Conservation (phyloP, 2,888 invertebrate species). For the Mesochorus sp. region DNA sequence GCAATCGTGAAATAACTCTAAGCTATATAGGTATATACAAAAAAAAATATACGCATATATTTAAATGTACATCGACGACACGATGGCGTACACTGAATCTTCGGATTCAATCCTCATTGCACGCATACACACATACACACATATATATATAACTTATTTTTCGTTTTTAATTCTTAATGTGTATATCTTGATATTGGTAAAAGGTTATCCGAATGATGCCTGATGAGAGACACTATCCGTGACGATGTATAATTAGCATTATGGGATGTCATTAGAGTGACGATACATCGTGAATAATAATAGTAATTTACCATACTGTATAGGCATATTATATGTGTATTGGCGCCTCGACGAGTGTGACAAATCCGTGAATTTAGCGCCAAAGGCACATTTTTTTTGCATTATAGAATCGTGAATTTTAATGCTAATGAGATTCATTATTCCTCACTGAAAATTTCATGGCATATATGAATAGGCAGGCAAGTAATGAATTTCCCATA, state of each 20-base stretch:
- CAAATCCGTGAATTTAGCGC: neutral
- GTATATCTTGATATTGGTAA: conserved; percentile 28
- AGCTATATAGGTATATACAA: neutral
- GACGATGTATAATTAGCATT: conserved; percentile 43
- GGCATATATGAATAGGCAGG: neutral
- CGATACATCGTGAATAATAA: conserved; percentile 7
- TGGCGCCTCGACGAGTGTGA: neutral
- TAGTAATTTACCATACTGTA: neutral
- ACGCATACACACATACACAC: neutral
- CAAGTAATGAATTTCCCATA: conserved; percentile 19
- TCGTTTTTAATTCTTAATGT: neutral
- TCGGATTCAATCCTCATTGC: conserved; percentile 1
- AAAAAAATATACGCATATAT: neutral
- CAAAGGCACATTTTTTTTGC: conserved; percentile 12
- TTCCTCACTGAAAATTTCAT: neutral
- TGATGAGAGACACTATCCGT: conserved; percentile 17
- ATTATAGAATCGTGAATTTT: neutral
- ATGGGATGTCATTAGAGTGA: conserved; percentile 12
- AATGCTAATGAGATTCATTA: neutral
- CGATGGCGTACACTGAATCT: conserved; percentile 10
- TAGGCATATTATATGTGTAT: neutral
- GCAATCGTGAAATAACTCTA: conserved; percentile 44
- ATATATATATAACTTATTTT: neutral
- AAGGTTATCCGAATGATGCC: conserved; percentile 57
- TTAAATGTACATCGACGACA: neutral